These are phyloP conservation scores for Cromileptes altivelis DNA, from an alignment of 2,113 vertebrate genomes.

Conservation along the genomic window DNA sequence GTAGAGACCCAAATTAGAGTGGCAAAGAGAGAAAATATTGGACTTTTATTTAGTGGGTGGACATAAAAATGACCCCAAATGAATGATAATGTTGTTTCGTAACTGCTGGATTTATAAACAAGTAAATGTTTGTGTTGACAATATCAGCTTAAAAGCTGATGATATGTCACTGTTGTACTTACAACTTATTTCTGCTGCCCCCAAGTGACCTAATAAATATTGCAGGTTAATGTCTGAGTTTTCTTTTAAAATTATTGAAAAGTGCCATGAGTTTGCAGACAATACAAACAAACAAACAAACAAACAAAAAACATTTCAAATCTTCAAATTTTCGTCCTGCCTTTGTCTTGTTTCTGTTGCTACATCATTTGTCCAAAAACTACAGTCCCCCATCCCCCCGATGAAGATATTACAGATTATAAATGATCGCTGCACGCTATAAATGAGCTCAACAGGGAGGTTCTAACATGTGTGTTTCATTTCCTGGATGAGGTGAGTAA, in stretches of 20 bases:
- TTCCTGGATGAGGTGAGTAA: constrained; percentile 36
- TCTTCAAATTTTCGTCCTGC: not conserved
- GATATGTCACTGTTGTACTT: not conserved
- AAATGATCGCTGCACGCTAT: not conserved
- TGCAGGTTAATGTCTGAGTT: not conserved
- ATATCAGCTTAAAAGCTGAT: not conserved
- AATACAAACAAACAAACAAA: not conserved
- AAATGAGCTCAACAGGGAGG: constrained; percentile 10
- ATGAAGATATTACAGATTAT: not conserved
- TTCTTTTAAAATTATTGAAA: too few species aligned
- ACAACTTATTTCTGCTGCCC: not conserved
- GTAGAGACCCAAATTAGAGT: not conserved
- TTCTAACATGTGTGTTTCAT: constrained; percentile 15
- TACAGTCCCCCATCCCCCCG: not conserved
- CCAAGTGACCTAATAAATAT: not conserved
- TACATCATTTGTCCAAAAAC: not conserved
- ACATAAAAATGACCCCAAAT: not conserved
- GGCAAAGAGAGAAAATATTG: not conserved
- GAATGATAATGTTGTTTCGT: too few species aligned
- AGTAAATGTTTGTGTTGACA: not conserved
- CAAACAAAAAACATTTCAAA: not conserved
- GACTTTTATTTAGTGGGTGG: not conserved
- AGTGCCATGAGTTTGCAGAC: not conserved
- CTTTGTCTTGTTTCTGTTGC: not conserved
- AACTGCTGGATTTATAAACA: too few species aligned